Conservation (phyloP, 2,888 invertebrate species). For the Kryphioiulus occultus region DNA sequence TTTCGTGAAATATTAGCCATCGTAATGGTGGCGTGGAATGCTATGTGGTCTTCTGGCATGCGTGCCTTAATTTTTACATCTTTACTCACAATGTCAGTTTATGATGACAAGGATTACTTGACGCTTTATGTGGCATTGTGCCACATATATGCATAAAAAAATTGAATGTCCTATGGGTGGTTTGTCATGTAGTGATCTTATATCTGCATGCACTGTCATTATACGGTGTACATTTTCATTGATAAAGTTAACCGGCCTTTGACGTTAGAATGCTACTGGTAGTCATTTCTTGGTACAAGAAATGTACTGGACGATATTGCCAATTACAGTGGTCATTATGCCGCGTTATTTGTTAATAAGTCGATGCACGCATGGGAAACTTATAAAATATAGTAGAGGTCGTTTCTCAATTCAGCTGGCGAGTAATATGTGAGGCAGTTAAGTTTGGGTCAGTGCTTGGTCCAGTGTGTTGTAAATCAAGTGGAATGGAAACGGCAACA, state of each 20-base stretch:
- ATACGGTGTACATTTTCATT: background rate
- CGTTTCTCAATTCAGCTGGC: background rate
- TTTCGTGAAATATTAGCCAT: constrained; percentile 26
- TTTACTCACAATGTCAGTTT: background rate
- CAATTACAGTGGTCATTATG: background rate
- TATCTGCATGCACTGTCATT: too few relatives aligned
- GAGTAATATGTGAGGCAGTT: background rate
- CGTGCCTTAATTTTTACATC: background rate
- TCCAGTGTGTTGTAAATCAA: background rate
- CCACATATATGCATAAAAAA: too few relatives aligned
- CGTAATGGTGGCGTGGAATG: background rate
- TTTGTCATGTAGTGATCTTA: too few relatives aligned
- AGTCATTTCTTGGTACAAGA: background rate
- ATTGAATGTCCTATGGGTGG: too few relatives aligned
- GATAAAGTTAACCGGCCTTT: background rate
- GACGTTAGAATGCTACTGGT: background rate
- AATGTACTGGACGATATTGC: background rate
- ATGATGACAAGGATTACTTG: background rate
- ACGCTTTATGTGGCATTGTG: background rate
- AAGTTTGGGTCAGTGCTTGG: background rate
- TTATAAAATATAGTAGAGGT: background rate
- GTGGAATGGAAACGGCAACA: background rate
- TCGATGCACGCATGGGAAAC: constrained; percentile 26
- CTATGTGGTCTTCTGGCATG: background rate
- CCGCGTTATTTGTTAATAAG: background rate